Conservation (phyloP, 2,113 vertebrate species). For the Grus americana region DNA sequence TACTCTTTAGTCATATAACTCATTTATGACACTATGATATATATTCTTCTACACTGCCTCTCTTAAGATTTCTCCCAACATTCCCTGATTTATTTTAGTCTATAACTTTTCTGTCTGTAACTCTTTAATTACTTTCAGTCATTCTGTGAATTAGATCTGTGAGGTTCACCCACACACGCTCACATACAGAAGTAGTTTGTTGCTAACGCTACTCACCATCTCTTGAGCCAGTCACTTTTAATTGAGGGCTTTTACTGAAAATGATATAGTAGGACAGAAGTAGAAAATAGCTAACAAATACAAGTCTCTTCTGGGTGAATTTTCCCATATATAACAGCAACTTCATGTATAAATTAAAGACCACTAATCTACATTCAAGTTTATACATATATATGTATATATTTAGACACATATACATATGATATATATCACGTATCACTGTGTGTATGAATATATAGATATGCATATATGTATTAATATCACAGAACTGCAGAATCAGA, state of each 20-base stretch:
- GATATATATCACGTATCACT: neutral
- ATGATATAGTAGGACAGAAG: neutral
- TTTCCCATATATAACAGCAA: neutral
- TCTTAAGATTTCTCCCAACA: neutral
- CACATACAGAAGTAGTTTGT: neutral
- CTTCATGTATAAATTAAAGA: neutral
- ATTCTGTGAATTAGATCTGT: neutral
- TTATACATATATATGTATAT: neutral
- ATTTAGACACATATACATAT: neutral
- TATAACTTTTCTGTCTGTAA: neutral
- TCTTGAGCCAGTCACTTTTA: neutral
- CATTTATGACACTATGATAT: too few relatives aligned
- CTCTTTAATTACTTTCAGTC: neutral
- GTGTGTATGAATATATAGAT: neutral
- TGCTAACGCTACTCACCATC: neutral
- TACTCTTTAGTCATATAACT: too few relatives aligned
- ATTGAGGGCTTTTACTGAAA: neutral
- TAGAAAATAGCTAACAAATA: neutral
- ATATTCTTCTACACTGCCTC: too few relatives aligned
- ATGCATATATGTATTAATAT: too few relatives aligned
- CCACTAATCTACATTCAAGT: neutral
- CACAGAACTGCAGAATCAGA: neutral
- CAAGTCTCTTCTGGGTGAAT: neutral
- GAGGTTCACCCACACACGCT: neutral
- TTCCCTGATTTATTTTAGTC: neutral